Conservation (phyloP, 2,797 vertebrate genomes). For the Crenichthys baileyi region DNA sequence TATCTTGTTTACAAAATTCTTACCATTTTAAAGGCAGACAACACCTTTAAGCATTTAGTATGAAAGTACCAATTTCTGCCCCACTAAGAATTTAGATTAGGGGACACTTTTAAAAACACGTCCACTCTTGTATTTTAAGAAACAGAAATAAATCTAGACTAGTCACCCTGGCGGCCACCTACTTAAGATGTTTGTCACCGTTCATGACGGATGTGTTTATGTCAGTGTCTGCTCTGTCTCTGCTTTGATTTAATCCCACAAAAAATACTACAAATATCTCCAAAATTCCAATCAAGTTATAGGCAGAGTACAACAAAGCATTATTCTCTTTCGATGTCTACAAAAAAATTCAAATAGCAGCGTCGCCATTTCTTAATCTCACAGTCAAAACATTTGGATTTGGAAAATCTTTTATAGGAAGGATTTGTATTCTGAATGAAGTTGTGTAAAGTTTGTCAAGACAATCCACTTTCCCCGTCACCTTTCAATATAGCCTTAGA, state of each 20-base stretch:
- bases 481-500: neutral
- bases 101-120: neutral
- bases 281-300: neutral
- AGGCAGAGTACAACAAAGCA: neutral
- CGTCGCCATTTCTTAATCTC: neutral
- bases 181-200: neutral
- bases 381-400: neutral
- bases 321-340: neutral
- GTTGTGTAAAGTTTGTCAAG: neutral
- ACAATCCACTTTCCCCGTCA: neutral
- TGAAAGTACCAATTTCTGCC: neutral
- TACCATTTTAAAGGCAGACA: neutral
- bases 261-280: neutral
- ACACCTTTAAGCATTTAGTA: neutral
- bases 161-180: neutral
- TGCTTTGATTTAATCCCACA: neutral
- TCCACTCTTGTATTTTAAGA: neutral
- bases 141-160: neutral
- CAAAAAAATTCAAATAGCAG: neutral
- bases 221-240: neutral
- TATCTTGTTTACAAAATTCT: neutral
- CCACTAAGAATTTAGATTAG: neutral
- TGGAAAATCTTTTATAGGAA: neutral
- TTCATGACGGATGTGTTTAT: neutral
- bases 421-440: neutral